Evolutionary conservation across 2,888 invertebrate genomes (phyloP).

Genomic region (Elegia similella): DNA sequence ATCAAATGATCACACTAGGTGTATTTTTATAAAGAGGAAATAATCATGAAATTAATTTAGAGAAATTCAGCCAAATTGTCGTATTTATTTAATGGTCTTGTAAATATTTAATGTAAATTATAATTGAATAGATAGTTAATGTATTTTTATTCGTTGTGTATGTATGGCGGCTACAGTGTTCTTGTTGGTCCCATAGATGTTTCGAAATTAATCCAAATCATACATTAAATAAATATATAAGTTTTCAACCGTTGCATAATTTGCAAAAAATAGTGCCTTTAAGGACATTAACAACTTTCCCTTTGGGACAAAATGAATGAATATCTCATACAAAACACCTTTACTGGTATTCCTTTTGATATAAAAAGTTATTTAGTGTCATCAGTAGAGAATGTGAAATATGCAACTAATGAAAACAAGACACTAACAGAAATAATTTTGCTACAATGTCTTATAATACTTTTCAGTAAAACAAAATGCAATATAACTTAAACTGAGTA

Average conservation of each 20-base stretch:
- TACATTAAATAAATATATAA: neutral
- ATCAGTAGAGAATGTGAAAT: too few species aligned
- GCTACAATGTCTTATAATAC: neutral
- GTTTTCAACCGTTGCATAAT: too few species aligned
- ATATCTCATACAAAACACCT: too few species aligned
- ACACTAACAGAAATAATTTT: neutral
- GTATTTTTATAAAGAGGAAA: constrained; percentile 25
- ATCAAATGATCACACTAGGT: constrained; percentile 19
- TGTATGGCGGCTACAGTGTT: constrained; percentile 24
- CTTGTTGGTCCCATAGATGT: constrained; percentile 6
- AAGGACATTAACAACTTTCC: too few species aligned
- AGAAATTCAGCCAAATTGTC: constrained; percentile 60
- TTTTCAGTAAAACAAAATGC: neutral
- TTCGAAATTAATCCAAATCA: neutral
- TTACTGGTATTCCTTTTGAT: too few species aligned
- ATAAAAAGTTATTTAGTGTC: too few species aligned
- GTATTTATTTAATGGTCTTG: constrained; percentile 70
- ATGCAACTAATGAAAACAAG: too few species aligned
- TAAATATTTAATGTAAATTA: constrained; percentile 64
- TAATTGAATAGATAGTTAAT: constrained; percentile 72
- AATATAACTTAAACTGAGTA: neutral
- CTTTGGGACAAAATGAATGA: too few species aligned
- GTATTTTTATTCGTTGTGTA: constrained; percentile 45
- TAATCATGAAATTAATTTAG: constrained; percentile 17
- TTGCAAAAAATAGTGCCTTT: too few species aligned